Percentiles rank a stretch among this genome's conserved stretches.
These are phyloP conservation scores for Sarcoramphus papa DNA, from an alignment of 2,797 vertebrate genomes.

Conservation along the genomic window DNA sequence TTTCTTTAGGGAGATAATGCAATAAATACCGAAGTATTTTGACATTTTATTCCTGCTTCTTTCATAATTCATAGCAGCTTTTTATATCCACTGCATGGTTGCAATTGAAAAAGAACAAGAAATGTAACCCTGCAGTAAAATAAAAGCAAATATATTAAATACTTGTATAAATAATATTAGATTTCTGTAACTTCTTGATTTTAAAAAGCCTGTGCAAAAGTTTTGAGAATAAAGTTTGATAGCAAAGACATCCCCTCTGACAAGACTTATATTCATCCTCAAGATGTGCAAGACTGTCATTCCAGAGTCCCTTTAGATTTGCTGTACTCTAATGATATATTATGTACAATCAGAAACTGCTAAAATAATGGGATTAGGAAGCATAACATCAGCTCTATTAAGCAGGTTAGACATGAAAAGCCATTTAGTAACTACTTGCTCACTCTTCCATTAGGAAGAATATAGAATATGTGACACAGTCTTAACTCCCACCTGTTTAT, in stretches of 20 bases:
- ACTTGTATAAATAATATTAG: not conserved
- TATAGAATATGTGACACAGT: not conserved
- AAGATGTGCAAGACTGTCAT: not conserved
- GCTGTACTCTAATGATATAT: not conserved
- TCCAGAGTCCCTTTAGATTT: not conserved
- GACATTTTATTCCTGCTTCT: not conserved
- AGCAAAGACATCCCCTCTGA: not conserved
- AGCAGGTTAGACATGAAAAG: not conserved
- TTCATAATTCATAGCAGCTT: not conserved
- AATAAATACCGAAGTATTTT: slow-evolving; percentile 42
- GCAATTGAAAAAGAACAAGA: slow-evolving; percentile 6
- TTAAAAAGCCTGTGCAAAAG: not conserved
- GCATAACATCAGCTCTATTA: not conserved
- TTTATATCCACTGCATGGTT: not conserved
- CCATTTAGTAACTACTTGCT: not conserved
- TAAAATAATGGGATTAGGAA: not conserved
- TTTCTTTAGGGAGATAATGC: not conserved
- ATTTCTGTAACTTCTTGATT: not conserved
- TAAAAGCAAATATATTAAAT: not conserved
- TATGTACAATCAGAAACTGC: not conserved
- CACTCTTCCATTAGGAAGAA: not conserved
- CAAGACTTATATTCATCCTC: not conserved
- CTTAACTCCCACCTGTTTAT: not conserved
- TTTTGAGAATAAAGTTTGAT: slow-evolving; percentile 16
- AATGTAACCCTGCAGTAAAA: not conserved